phyloP scores from a whole-genome alignment of 1,140 invertebrate species.

The Drosophila nikananu region DNA sequence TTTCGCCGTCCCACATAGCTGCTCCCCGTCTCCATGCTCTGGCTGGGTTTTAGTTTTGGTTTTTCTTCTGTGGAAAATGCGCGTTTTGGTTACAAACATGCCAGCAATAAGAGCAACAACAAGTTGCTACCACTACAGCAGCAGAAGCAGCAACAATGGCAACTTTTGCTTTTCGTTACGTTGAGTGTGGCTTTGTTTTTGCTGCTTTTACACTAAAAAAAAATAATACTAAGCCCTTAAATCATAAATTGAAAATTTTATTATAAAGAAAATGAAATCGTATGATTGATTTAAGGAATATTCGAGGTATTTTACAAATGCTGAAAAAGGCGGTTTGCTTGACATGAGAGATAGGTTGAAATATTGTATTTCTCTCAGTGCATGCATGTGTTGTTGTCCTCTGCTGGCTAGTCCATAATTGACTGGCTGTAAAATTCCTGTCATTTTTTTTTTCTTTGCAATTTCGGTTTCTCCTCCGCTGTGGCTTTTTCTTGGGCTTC shows the following conservation, averaged over 20 bases:
- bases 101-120: constrained; percentile 51
- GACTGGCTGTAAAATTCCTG: constrained; percentile 80
- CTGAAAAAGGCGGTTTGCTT: no score
- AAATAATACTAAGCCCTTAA: neutral
- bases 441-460: constrained; percentile 51
- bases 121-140: constrained; percentile 29
- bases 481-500: constrained; percentile 7
- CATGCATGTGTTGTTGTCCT: constrained; percentile 15
- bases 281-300: no score
- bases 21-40: neutral
- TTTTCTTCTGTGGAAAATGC: constrained; percentile 66
- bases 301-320: neutral
- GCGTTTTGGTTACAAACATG: constrained; percentile 75
- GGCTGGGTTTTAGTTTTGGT: constrained; percentile 18
- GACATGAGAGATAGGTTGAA: neutral
- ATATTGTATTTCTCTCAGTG: neutral
- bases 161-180: constrained; percentile 67
- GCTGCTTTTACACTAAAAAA: constrained; percentile 18
- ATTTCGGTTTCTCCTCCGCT: constrained; percentile 43
- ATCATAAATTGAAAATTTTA: neutral
- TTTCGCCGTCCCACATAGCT: constrained; percentile 32
- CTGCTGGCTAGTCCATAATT: constrained; percentile 64
- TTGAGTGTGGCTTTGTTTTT: constrained; percentile 36
- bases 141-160: constrained; percentile 15
- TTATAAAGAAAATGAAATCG: no score